Conservation (phyloP, 1,140 invertebrate genomes). For the Eriosoma lanigerum region DNA sequence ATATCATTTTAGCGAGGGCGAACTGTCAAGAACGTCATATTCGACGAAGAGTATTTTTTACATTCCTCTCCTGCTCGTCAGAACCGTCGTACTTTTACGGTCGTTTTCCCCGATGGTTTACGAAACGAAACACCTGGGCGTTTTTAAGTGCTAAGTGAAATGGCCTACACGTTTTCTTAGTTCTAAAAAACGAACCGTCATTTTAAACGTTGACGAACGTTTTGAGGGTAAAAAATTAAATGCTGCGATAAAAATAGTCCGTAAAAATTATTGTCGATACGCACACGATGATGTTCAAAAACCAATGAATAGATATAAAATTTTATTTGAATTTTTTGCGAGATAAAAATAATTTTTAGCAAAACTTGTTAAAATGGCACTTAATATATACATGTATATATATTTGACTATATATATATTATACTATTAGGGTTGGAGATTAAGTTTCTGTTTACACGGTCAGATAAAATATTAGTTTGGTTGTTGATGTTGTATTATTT, state of each 20-base stretch:
- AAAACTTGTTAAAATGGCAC: too few species aligned
- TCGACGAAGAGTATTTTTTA: constrained; percentile 43
- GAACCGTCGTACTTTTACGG: not conserved
- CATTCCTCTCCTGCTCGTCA: not conserved
- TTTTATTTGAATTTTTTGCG: too few species aligned
- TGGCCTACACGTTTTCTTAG: constrained; percentile 13
- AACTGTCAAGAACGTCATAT: constrained; percentile 48
- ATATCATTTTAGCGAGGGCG: constrained; percentile 50
- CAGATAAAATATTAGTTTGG: too few species aligned
- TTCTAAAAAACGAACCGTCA: constrained; percentile 41
- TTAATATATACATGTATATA: too few species aligned
- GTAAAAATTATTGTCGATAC: not conserved
- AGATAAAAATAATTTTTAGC: too few species aligned
- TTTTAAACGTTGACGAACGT: constrained; percentile 33
- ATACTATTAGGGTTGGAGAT: too few species aligned
- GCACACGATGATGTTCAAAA: too few species aligned
- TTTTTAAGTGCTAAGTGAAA: constrained; percentile 46
- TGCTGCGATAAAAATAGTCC: constrained; percentile 4
- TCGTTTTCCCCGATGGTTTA: constrained; percentile 17
- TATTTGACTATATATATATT: too few species aligned
- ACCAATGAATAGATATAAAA: too few species aligned
- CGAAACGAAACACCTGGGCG: constrained; percentile 50
- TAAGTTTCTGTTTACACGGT: too few species aligned
- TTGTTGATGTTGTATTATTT: too few species aligned
- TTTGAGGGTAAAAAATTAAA: constrained; percentile 4